These are phyloP conservation scores for Caenorhabditis uteleia DNA, from an alignment of 2,888 invertebrate species.

Conservation along the genomic window DNA sequence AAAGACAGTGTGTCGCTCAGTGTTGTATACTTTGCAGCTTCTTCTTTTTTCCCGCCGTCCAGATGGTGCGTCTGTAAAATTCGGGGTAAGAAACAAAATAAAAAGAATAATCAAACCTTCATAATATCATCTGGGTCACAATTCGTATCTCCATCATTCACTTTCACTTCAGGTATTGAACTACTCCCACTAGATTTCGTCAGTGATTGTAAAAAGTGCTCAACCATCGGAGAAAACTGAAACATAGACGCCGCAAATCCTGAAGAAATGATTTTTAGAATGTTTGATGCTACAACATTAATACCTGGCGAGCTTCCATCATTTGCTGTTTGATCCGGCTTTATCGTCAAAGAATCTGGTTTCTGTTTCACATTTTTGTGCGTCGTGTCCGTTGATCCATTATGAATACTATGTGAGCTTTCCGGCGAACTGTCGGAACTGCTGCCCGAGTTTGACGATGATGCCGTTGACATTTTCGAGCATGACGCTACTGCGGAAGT, in stretches of 20 bases:
- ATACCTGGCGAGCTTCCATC: conserved; percentile 25
- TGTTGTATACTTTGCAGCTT: too few relatives aligned
- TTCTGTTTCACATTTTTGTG: conserved; percentile 4
- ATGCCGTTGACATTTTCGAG: too few relatives aligned
- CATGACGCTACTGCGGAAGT: background rate
- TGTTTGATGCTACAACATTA: background rate
- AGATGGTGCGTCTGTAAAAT: too few relatives aligned
- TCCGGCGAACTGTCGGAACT: background rate
- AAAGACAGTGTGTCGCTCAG: too few relatives aligned
- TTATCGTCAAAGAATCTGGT: conserved; percentile 23
- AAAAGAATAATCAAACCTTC: too few relatives aligned
- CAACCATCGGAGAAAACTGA: conserved; percentile 69
- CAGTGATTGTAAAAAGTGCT: conserved; percentile 61
- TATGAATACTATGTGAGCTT: background rate
- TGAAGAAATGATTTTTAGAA: conserved; percentile 4
- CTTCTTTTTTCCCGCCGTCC: too few relatives aligned
- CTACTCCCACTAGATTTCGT: too few relatives aligned
- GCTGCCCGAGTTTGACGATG: background rate
- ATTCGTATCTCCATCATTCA: too few relatives aligned
- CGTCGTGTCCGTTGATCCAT: background rate
- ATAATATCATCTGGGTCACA: too few relatives aligned
- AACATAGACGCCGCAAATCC: conserved; percentile 65
- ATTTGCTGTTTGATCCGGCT: conserved; percentile 1
- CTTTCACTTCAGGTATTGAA: too few relatives aligned
- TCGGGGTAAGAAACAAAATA: too few relatives aligned